phyloP scores from a whole-genome alignment of 2,797 vertebrate genomes.

The Clarias pachynema region DNA sequence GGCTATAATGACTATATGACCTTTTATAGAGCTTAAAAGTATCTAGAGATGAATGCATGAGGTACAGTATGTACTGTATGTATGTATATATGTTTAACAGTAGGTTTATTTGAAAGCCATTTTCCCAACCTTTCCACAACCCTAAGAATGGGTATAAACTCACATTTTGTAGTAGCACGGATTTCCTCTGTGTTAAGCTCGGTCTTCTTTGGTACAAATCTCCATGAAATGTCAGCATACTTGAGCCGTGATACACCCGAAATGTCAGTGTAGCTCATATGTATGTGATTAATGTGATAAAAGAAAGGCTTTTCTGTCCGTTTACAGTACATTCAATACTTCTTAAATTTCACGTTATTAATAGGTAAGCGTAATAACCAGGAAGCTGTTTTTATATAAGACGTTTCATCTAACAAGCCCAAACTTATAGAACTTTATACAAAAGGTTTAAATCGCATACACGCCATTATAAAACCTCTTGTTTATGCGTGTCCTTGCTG shows the following conservation, averaged over 20 bases:
- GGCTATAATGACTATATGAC: conserved; percentile 59
- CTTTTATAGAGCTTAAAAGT: background rate
- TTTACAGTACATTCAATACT: background rate
- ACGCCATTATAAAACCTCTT: conserved; percentile 49
- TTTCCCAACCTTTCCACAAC: background rate
- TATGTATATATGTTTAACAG: background rate
- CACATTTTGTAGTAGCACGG: background rate
- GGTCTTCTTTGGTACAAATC: background rate
- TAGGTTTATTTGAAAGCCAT: background rate
- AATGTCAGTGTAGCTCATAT: conserved; percentile 16
- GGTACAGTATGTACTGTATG: conserved; percentile 16
- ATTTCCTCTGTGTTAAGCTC: no score
- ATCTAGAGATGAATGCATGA: background rate
- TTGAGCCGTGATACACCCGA: background rate
- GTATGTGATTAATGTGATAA: background rate
- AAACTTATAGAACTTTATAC: background rate
- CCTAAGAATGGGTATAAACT: background rate
- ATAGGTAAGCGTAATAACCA: background rate
- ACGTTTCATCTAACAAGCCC: background rate
- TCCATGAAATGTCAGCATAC: conserved; percentile 14
- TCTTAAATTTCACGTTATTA: background rate
- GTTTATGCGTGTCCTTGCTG: conserved; percentile 57
- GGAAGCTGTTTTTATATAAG: background rate
- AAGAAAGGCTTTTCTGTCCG: background rate
- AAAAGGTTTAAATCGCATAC: background rate